Evolutionary conservation across 1,140 invertebrate species (phyloP), one percentile per base, ranked within the genome.

Genomic region (Samia ricini): DNA sequence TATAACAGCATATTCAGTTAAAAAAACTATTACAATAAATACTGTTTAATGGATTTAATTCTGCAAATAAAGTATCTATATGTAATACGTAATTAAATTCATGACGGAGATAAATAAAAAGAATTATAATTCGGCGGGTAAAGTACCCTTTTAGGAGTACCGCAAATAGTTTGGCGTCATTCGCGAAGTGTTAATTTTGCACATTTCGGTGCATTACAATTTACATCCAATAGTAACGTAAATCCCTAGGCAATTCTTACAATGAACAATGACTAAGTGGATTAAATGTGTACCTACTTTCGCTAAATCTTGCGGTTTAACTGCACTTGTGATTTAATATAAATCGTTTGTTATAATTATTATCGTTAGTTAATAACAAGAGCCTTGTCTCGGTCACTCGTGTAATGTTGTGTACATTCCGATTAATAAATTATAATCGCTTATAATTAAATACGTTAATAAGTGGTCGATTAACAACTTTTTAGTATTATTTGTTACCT

Each of bases 311-410:
- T 42, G 26, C 26, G 12, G 33, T 42, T 42, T 42, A 42, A 7
- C n/a, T 10, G 15, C 15, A 12, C 12, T 15, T 42, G 12, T 15
- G n/a, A 42, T 2, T 42, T 42, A 42, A 42, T 42, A 42, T 42
- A 42, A 61, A 61, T 21, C 29, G 60, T 61, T 54, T 61, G 60
- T 36, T 42, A 12, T 42, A 42, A 42, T 42, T 42, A 42, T 42
- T 24, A 23, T 26, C 15, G 2, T 36, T 56, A 62, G 42, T 62
- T 42, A 62, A 50, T 62, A 23, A 26, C 61, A 56, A 18, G 56
- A 55, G 22, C 54, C 22, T 26, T 42, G 54, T 55, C 18, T 33
- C 61, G 51, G 6, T 22, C 49, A 23, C 29, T 36, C 29, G 60
- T 61, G 49, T 29, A 29, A 29, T 29, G 26, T 29, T 29, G 26